Evolutionary conservation across 2,888 invertebrate species (phyloP), one percentile per base, ranked within the genome.

Genomic region (Orthosia gracilis): DNA sequence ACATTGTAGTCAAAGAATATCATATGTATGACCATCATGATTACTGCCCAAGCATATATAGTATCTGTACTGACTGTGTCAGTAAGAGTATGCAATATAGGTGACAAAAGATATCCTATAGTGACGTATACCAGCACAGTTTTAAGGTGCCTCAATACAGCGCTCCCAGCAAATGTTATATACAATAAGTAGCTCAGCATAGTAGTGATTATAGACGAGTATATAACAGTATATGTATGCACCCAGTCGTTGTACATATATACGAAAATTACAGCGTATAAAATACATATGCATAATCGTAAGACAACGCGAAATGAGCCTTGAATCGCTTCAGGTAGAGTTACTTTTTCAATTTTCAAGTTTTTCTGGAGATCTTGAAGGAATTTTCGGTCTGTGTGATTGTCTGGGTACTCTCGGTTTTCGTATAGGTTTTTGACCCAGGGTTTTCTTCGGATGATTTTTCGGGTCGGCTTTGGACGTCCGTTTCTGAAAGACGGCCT

Each of bases 51-150:
- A 2, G 99, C 98, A 90, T 99, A 99, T 90, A 99, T 99, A 0
- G 99, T 99, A 91, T 99, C 99, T 0, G 99, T 99, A 90, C 99
- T 99, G 3, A 99, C 98, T 0, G 99, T 99, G 91, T 99, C 99
- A 0, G 99, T 99, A 66, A 99, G 96, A 0, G 99, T 99, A 92
- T 99, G 98, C 50, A 99, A 94, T 23, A 99, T 97, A 0, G 99
- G 99, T 0, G 99, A 99, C 76, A 99, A 97, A 69, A 99, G 97
- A 89, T 98, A 99, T 1, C 99, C 99, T 90, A 99, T 98, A 0
- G 98, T 97, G 3, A 99, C 91, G 89, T 99, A 99, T 13, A 98
- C 98, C 52, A 98, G 90, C 0, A 98, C 97, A 0, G 98, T 99
- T 92, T 98, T 97, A 0, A 98, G 92, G 91, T 99, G 98, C 85